Evolutionary conservation across 2,797 vertebrate species (phyloP), one percentile per base, ranked within the genome.

Genomic region (Lateolabrax maculatus): DNA sequence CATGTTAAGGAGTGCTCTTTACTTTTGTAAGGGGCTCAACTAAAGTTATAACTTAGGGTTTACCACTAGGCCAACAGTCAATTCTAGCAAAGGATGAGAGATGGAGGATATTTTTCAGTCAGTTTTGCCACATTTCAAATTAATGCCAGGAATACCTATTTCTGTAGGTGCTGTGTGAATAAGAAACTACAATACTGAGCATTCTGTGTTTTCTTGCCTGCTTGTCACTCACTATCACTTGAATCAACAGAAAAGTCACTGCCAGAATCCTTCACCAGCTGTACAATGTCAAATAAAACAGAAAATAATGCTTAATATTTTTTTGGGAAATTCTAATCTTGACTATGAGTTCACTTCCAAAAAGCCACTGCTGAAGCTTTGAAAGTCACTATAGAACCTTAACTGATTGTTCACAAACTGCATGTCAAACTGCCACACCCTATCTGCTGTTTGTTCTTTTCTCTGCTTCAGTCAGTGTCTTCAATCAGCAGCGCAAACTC

Each of bases 401-500:
- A 48, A 71, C 36, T 70, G 81, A 78, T 56, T 77, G 77, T 75
- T 78, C 72, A 66, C 66, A 75, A 64, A 70, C 71, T 75, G 46
- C 65, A 52, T 51, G 71, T 81, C 73, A 75, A 69, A 19, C 83
- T 56, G 76, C 44, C 69, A 74, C 58, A 62, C 60, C 58, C 65
- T 29, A 36, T 84, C 77, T 79, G 60, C 67, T 84, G 56, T 75
- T 77, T 70, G 53, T n/a, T 70, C 31, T 44, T 21, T 60, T 79
- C 68, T 44, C 67, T 2, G 51, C 79, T 81, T 68, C 72, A 83
- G 83, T 81, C 74, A 84, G 44, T 48, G 79, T 78, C 78, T 71
- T 89, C 85, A 84, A 66, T 87, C 84, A 80, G 77, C 53, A 61
- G 67, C 5, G 11, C 62, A 75, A 70, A 73, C 73, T 67, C 58